Conservation (phyloP, 2,797 vertebrate species). For the Spinibarbus caldwelli region DNA sequence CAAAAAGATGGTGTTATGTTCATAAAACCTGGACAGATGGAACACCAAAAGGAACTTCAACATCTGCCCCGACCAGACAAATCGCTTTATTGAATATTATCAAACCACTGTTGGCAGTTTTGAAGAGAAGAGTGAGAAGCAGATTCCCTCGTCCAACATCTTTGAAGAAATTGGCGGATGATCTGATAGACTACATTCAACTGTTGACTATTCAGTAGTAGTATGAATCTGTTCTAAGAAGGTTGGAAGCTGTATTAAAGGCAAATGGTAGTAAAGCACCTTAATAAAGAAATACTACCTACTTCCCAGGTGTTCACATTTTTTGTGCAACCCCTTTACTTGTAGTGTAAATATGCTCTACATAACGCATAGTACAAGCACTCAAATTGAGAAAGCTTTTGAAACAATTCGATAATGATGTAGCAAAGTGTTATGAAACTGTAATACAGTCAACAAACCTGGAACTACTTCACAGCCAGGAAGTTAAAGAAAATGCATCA, state of each 20-base stretch:
- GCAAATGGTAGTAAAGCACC: neutral
- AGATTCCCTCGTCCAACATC: neutral
- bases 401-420: neutral
- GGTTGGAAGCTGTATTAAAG: neutral
- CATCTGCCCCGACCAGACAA: neutral
- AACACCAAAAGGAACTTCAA: neutral
- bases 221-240: neutral
- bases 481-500: neutral
- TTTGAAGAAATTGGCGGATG: neutral
- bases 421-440: neutral
- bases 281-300: neutral
- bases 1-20: neutral
- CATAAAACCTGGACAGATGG: neutral
- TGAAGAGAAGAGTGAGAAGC: neutral
- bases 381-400: neutral
- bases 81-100: neutral
- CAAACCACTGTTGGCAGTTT: neutral
- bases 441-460: conserved; percentile 2
- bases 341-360: neutral
- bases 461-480: neutral
- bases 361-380: neutral
- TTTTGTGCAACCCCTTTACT: neutral
- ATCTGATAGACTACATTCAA: neutral
- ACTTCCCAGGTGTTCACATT: neutral
- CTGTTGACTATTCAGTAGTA: neutral